A percentile compares a stretch with the other conserved stretches of the same genome.
Evolutionary conservation across 2,888 invertebrate species (phyloP).

Genomic region (Microplitis deprimator): DNA sequence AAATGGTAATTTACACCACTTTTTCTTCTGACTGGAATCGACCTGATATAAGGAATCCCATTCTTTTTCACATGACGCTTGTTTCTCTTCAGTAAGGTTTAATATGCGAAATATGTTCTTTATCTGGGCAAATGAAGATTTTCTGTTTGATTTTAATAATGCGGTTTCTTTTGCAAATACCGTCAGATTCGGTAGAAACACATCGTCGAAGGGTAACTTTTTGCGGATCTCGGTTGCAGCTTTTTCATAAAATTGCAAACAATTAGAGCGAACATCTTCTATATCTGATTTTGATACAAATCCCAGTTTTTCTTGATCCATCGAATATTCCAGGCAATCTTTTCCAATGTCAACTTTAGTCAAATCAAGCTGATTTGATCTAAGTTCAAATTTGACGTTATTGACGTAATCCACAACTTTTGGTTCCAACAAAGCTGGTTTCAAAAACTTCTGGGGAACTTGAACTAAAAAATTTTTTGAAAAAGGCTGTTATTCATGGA

Average conservation of each 20-base stretch:
- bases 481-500: constrained; percentile 37
- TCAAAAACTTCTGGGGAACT: constrained; percentile 41
- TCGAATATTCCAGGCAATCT: constrained; percentile 22
- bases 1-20: constrained; percentile 27
- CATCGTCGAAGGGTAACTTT: constrained; percentile 31
- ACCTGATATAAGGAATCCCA: constrained; percentile 25
- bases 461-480: constrained; percentile 34
- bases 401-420: neutral
- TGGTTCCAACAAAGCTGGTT: constrained; percentile 38
- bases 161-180: constrained; percentile 18
- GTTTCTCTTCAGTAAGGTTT: constrained; percentile 35
- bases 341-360: constrained; percentile 33
- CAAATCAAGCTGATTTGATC: constrained; percentile 27
- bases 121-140: constrained; percentile 40
- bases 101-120: constrained; percentile 16
- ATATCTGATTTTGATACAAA: constrained; percentile 18
- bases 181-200: constrained; percentile 26
- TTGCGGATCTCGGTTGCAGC: constrained; percentile 35
- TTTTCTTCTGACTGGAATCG: constrained; percentile 9
- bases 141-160: constrained; percentile 22
- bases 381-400: neutral
- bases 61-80: constrained; percentile 5
- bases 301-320: neutral
- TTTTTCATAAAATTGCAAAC: constrained; percentile 38
- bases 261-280: constrained; percentile 28